phyloP scores from a whole-genome alignment of 92 coral and sea anemone genomes.

The Chrysogorgia sp. region DNA sequence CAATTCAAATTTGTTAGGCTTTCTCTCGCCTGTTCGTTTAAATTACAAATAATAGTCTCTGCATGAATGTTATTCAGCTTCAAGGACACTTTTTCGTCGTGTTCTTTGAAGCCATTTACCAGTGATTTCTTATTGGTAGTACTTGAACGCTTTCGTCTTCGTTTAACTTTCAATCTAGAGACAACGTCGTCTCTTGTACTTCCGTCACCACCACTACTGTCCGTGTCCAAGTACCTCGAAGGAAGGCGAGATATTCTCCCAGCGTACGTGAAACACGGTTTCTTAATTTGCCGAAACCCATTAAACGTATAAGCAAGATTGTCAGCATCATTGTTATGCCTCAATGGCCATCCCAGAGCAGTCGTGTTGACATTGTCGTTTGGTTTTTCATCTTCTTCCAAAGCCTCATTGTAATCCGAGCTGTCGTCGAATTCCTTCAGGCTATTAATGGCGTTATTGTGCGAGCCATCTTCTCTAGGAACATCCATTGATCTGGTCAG shows the following conservation, averaged over 20 bases:
- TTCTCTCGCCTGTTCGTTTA: constrained; percentile 39
- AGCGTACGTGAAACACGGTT: constrained; percentile 77
- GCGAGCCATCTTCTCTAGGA: constrained; percentile 69
- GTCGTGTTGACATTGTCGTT: constrained; percentile 82
- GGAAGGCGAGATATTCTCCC: constrained; percentile 91
- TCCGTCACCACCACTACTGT: constrained; percentile 71
- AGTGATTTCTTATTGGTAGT: constrained; percentile 37
- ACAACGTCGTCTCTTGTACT: constrained; percentile 29
- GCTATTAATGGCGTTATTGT: constrained; percentile 69
- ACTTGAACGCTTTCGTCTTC: constrained; percentile 15
- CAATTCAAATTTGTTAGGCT: constrained; percentile 12
- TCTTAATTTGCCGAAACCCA: constrained; percentile 75
- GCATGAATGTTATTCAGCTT: constrained; percentile 2
- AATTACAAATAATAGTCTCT: neutral
- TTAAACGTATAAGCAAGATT: constrained; percentile 63
- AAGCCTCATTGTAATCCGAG: constrained; percentile 56
- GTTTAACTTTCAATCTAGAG: constrained; percentile 29
- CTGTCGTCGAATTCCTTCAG: constrained; percentile 64
- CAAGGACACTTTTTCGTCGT: constrained; percentile 24
- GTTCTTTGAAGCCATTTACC: constrained; percentile 50
- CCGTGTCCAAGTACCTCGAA: constrained; percentile 90
- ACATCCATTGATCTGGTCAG: constrained; percentile 68
- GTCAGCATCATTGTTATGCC: constrained; percentile 77
- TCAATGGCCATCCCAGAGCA: constrained; percentile 98
- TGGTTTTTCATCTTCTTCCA: constrained; percentile 75